Conservation (phyloP, 2,113 vertebrate species). For the Gnathonemus longibarbis region DNA sequence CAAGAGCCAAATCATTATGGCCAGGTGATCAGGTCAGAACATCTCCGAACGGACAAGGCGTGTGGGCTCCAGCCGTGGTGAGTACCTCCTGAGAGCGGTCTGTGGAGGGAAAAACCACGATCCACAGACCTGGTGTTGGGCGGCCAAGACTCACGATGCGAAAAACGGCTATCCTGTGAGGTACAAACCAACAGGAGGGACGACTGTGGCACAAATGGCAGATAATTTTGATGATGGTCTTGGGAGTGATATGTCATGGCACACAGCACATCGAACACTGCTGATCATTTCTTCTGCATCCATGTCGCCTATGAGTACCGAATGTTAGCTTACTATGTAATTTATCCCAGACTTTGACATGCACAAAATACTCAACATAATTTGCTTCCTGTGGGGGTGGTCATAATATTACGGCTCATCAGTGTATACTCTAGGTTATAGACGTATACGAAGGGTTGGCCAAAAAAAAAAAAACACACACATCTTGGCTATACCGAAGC, state of each 20-base stretch:
- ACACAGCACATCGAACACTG: background rate
- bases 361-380: background rate
- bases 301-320: background rate
- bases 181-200: background rate
- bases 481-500: background rate
- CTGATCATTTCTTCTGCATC: conserved; percentile 31
- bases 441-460: background rate
- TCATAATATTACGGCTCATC: background rate
- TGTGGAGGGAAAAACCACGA: background rate
- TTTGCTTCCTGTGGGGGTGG: background rate
- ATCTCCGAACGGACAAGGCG: background rate
- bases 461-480: background rate
- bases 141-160: background rate
- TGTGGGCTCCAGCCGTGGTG: background rate
- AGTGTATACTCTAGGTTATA: background rate
- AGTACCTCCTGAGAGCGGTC: background rate
- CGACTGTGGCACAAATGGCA: background rate
- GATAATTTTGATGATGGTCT: background rate
- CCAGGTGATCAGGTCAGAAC: background rate
- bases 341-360: background rate
- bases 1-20: background rate
- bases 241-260: background rate
- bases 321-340: background rate
- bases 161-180: background rate
- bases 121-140: background rate